Base-by-base conservation (phyloP, 2,113 vertebrate species). In the Crotalus horridus region DNA sequence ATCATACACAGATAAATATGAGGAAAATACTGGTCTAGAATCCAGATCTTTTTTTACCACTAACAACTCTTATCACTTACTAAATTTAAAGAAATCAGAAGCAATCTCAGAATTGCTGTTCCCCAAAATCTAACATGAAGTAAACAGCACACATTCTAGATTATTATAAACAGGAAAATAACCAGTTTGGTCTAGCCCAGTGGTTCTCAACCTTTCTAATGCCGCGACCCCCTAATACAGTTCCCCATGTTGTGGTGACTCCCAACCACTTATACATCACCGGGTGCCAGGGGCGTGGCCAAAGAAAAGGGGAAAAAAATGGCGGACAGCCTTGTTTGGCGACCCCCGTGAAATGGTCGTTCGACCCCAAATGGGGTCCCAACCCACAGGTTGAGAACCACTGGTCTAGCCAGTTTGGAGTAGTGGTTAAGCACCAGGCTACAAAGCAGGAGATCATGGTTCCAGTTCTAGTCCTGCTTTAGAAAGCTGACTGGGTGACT, bases 1-100 rank as follows among this genome's bases (percentile, higher is more conserved):
- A 61, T 97, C 93, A 95, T 97, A 95, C 95, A 97, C 94, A 96
- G 96, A 96, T 95, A 97, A 94, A 97, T 96, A 96, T 97, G 96
- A 97, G 95, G 95, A 95, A 97, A 97, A 96, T 92, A 93, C 94
- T 20, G 69, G n/a, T 20, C 15, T 74, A 39, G 69, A 33, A 39
- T 17, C n/a, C n/a, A 95, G 96, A 95, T 96, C 96, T 96, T 96
- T 12, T 29, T 64, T 97, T 95, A 97, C 97, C 96, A 96, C 92
- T 95, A 95, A 96, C 26, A 97, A 97, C 95, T 92, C 96, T 94
- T 94, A 94, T 96, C 95, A 96, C 96, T 96, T 94, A 96, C 96
- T 90, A 91, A 93, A 97, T 97, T 97, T 96, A 96, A 39, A 96
- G 96, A 96, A 97, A 97, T 94, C 4, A 29, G 93, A 94, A 55